A percentile compares a stretch with the other conserved stretches of the same genome.
phyloP scores from a whole-genome alignment of 2,113 vertebrate genomes.

The Tragulus kanchil region DNA sequence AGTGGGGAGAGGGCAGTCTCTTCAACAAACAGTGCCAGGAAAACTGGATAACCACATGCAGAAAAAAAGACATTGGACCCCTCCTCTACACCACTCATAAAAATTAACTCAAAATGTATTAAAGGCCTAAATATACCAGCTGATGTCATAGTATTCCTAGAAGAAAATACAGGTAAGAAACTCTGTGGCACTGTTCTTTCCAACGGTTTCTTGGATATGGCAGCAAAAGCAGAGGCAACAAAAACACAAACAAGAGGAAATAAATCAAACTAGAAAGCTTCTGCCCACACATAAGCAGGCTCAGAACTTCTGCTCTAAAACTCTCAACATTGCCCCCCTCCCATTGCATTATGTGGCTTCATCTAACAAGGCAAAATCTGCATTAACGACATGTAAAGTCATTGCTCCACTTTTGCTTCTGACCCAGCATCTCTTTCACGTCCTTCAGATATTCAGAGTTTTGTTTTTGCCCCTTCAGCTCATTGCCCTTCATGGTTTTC shows the following conservation, averaged over 20 bases:
- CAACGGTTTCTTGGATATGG: background rate
- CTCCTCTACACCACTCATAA: background rate
- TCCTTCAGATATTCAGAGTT: conserved; percentile 36
- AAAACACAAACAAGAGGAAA: background rate
- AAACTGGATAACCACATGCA: background rate
- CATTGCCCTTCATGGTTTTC: background rate
- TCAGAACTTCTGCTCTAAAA: background rate
- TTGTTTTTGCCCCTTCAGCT: background rate
- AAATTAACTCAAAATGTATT: background rate
- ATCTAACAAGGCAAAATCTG: background rate
- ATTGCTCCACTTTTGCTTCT: background rate
- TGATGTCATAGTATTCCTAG: background rate
- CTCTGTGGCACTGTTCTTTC: background rate
- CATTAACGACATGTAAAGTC: background rate
- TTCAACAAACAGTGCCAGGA: background rate
- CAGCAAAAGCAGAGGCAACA: background rate
- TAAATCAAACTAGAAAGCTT: background rate
- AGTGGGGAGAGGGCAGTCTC: background rate
- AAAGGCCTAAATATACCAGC: background rate
- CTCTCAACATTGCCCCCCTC: background rate
- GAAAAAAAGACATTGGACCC: background rate
- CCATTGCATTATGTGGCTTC: background rate
- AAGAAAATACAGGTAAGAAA: background rate
- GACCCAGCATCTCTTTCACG: background rate
- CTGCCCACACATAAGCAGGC: background rate